These are phyloP conservation scores for Nylanderia fulva DNA, from an alignment of 1,140 invertebrate species.

Conservation along the genomic window DNA sequence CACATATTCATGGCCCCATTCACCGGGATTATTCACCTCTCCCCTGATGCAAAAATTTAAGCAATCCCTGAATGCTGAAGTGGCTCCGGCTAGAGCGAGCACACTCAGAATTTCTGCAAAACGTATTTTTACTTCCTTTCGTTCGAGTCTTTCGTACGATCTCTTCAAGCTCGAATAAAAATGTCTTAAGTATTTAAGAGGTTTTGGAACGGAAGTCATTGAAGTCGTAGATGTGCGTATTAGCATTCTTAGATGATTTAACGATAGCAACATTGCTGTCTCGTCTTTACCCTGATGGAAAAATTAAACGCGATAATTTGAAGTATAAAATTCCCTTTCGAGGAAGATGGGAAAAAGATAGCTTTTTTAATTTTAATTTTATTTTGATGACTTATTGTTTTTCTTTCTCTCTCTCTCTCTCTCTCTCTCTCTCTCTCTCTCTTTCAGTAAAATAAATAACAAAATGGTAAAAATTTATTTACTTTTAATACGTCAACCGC, in stretches of 20 bases:
- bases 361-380: neutral
- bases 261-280: constrained; percentile 51
- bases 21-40: constrained; percentile 89
- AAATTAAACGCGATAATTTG: neutral
- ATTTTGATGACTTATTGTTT: neutral
- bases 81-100: constrained; percentile 90
- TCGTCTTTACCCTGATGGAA: constrained; percentile 65
- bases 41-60: constrained; percentile 90
- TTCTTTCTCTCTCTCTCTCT: no score
- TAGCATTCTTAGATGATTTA: constrained; percentile 86
- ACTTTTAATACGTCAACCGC: constrained; percentile 93
- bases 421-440: no score
- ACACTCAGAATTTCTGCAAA: constrained; percentile 94
- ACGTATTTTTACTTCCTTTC: constrained; percentile 82
- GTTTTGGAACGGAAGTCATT: constrained; percentile 96
- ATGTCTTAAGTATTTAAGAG: constrained; percentile 92
- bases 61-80: constrained; percentile 88
- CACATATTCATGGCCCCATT: constrained; percentile 96
- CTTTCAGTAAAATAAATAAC: neutral
- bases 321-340: neutral
- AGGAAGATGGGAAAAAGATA: neutral
- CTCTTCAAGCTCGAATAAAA: constrained; percentile 91
- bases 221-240: constrained; percentile 95
- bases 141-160: constrained; percentile 86
- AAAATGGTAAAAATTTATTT: constrained; percentile 65